Evolutionary conservation across 1,140 invertebrate genomes (phyloP).

Genomic region (Rhagoletis zephyria): DNA sequence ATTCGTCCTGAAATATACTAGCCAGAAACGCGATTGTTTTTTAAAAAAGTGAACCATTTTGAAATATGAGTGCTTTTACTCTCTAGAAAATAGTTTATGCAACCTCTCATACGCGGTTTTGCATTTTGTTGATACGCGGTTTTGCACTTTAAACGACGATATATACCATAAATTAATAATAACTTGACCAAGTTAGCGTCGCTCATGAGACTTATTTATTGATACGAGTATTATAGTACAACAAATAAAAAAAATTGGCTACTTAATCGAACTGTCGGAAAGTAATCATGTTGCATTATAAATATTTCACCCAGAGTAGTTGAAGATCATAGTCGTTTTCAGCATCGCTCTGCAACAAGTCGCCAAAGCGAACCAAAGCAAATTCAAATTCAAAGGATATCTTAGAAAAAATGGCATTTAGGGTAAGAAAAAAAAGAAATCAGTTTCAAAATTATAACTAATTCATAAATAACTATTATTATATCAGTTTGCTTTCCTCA

Average conservation of each 20-base stretch:
- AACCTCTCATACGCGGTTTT: too few species aligned
- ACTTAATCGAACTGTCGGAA: not conserved
- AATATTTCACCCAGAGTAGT: not conserved
- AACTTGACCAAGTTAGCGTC: not conserved
- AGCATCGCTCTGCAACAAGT: not conserved
- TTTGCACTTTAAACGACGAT: too few species aligned
- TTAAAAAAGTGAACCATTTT: too few species aligned
- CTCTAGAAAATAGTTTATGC: too few species aligned
- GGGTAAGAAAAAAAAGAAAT: not conserved
- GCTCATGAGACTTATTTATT: not conserved
- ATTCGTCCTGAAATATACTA: too few species aligned
- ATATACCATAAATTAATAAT: not conserved
- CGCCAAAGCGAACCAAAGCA: not conserved
- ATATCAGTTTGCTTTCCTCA: not conserved
- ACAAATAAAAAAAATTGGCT: not conserved
- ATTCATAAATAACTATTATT: too few species aligned
- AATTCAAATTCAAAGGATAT: not conserved
- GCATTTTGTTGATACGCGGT: too few species aligned
- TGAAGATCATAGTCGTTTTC: not conserved
- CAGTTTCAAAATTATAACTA: not conserved
- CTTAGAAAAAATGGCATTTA: slow-evolving; percentile 2
- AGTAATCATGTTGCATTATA: not conserved
- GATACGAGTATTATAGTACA: not conserved
- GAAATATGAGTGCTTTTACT: too few species aligned
- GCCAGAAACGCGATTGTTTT: too few species aligned